These are phyloP conservation scores for Trinectes maculatus DNA, from an alignment of 2,113 vertebrate genomes.

Conservation along the genomic window DNA sequence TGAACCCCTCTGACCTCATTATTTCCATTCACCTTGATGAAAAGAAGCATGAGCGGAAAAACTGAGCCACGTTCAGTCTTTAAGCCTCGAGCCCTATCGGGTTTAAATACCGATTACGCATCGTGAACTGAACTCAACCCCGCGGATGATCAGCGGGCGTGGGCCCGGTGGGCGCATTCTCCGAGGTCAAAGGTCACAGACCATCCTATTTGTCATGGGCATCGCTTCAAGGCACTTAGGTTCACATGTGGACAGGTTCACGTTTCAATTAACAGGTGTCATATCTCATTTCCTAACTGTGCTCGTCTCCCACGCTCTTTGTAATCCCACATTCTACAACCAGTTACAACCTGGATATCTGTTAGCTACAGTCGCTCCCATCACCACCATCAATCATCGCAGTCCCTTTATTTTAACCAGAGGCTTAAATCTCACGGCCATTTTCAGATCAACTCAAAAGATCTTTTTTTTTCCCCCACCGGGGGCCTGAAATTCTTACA, in stretches of 20 bases:
- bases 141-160: constrained; percentile 28
- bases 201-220: constrained; percentile 60
- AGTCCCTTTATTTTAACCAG: not conserved
- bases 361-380: constrained; percentile 1
- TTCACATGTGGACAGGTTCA: constrained; percentile 52
- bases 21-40: constrained; percentile 72
- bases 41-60: constrained; percentile 68
- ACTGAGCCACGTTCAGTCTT: constrained; percentile 61
- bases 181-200: constrained; percentile 51
- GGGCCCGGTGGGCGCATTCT: constrained; percentile 46
- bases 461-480: not conserved
- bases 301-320: constrained; percentile 40
- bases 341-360: constrained; percentile 28
- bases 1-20: constrained; percentile 48
- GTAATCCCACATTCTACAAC: constrained; percentile 33
- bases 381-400: not conserved
- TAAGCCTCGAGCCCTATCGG: constrained; percentile 60
- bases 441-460: not conserved
- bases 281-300: constrained; percentile 39
- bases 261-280: constrained; percentile 70
- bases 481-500: not conserved
- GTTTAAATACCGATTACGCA: constrained; percentile 62
- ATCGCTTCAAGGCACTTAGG: constrained; percentile 42
- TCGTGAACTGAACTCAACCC: constrained; percentile 64
- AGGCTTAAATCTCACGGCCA: not conserved